Conservation (phyloP, 2,888 invertebrate genomes). For the Hesperia comma region DNA sequence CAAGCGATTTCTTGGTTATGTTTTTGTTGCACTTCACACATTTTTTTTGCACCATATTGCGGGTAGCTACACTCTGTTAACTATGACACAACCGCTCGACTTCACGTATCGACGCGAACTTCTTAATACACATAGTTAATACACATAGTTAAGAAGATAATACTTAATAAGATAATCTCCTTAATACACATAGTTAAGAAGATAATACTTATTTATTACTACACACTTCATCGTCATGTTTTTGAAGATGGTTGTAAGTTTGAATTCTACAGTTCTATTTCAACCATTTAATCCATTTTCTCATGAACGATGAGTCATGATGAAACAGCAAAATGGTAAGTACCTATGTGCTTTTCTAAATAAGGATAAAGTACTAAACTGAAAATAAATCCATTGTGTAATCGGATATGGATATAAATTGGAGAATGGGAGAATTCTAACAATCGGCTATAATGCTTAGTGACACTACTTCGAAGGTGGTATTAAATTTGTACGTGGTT, state of each 20-base stretch:
- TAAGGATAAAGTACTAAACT: slow-evolving; percentile 29
- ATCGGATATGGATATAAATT: slow-evolving; percentile 41
- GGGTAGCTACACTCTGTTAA: no score
- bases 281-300: not conserved
- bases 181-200: no score
- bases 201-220: no score
- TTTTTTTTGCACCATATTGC: no score
- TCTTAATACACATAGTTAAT: no score
- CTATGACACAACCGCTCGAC: no score
- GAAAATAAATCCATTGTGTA: slow-evolving; percentile 36
- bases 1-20: no score
- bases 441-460: slow-evolving; percentile 53
- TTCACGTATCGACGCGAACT: no score
- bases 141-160: no score
- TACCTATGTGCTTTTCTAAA: slow-evolving; percentile 11
- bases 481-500: slow-evolving; percentile 74
- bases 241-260: not conserved
- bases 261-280: not conserved
- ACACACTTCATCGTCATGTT: no score
- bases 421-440: slow-evolving; percentile 47
- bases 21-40: no score
- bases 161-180: no score
- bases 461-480: slow-evolving; percentile 55
- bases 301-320: slow-evolving; percentile 8
- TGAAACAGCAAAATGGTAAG: slow-evolving; percentile 1